Evolutionary conservation across 1,140 invertebrate species (phyloP).

Genomic region (Prorops nasuta): DNA sequence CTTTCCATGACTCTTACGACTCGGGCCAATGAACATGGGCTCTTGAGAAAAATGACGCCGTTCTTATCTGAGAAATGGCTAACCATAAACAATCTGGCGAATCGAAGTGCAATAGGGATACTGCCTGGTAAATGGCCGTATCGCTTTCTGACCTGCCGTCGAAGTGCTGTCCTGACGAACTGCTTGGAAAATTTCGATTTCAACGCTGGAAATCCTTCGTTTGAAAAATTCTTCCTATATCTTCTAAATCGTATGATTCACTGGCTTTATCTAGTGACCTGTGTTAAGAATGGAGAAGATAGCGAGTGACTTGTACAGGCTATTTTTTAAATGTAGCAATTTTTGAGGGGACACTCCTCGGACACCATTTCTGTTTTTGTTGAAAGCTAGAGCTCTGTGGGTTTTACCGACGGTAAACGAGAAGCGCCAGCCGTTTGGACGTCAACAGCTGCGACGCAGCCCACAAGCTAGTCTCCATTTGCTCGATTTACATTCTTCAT

Average conservation of each 20-base stretch:
- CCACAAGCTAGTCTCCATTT: slow-evolving; percentile 33
- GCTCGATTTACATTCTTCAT: slow-evolving; percentile 47
- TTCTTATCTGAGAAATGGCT: slow-evolving; percentile 42
- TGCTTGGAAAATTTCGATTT: slow-evolving; percentile 7
- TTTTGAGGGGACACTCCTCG: too few species aligned
- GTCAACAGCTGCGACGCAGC: slow-evolving; percentile 45
- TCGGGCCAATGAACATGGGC: too few species aligned
- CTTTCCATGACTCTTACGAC: too few species aligned
- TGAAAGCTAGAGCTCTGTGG: too few species aligned
- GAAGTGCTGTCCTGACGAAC: slow-evolving; percentile 21
- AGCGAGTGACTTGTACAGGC: too few species aligned
- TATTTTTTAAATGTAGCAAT: too few species aligned
- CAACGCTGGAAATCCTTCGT: not conserved
- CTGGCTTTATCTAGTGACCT: too few species aligned
- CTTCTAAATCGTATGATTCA: too few species aligned
- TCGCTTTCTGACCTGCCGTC: slow-evolving; percentile 29
- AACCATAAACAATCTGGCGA: slow-evolving; percentile 37
- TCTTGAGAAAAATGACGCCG: slow-evolving; percentile 37
- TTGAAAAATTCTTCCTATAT: too few species aligned
- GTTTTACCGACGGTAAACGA: too few species aligned
- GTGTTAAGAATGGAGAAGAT: too few species aligned
- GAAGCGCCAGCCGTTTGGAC: slow-evolving; percentile 30
- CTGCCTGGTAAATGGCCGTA: slow-evolving; percentile 30
- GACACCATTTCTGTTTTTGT: too few species aligned
- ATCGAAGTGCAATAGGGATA: slow-evolving; percentile 32